phyloP scores from a whole-genome alignment of 2,113 vertebrate species.

The Sciurus niger region DNA sequence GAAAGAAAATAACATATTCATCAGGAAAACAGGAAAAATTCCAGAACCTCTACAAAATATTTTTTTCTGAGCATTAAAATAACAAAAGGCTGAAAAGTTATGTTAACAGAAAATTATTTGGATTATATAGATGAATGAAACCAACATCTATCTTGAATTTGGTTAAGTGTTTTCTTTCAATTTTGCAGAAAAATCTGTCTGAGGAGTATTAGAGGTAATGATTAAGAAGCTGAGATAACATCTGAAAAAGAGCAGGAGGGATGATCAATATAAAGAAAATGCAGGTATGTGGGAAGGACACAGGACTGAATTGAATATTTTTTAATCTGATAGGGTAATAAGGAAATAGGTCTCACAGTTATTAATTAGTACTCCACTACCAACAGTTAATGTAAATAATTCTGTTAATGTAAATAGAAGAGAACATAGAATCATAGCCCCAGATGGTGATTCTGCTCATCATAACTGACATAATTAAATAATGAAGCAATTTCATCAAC shows the following conservation, averaged over 20 bases:
- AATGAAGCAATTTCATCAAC: conserved; percentile 16
- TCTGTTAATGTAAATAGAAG: background rate
- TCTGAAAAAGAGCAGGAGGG: background rate
- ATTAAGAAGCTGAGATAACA: background rate
- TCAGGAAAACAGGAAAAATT: background rate
- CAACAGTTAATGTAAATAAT: background rate
- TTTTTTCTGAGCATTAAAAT: conserved; percentile 25
- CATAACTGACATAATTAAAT: conserved; percentile 40
- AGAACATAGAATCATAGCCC: background rate
- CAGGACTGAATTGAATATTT: background rate
- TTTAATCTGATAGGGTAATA: background rate
- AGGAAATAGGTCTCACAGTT: background rate
- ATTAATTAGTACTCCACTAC: background rate
- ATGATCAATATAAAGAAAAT: background rate
- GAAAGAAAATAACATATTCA: background rate
- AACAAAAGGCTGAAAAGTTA: background rate
- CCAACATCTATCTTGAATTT: background rate
- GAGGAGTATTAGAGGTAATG: background rate
- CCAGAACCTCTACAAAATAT: background rate
- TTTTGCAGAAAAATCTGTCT: background rate
- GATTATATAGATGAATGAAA: background rate
- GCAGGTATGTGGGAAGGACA: background rate
- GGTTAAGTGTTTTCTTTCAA: background rate
- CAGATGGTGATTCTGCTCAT: background rate
- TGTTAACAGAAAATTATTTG: conserved; percentile 6